A percentile compares a stretch with the other conserved stretches of the same genome.
Conservation (phyloP, 2,797 vertebrate species). For the Phoebastria nigripes region DNA sequence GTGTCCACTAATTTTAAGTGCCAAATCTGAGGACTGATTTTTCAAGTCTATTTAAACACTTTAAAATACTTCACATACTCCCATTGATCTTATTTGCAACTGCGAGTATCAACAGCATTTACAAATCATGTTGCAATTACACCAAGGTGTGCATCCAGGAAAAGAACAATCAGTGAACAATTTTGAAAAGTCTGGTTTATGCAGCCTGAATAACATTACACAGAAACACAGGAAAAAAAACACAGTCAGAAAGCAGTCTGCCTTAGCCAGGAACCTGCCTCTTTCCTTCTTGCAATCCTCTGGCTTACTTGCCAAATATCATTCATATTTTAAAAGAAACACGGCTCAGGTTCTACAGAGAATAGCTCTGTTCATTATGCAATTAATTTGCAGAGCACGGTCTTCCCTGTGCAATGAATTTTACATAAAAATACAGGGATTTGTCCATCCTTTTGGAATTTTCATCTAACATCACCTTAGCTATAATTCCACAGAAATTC, state of each 20-base stretch:
- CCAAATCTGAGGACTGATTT: not conserved
- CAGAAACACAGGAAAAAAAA: not conserved
- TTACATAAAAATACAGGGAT: not conserved
- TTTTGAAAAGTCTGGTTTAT: not conserved
- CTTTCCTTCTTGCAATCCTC: not conserved
- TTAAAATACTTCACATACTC: not conserved
- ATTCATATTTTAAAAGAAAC: not conserved
- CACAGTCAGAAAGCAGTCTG: not conserved
- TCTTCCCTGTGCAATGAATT: not conserved
- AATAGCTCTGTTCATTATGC: not conserved
- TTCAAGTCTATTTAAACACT: not conserved
- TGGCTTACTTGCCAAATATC: not conserved
- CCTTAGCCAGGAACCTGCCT: not conserved
- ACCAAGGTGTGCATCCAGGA: not conserved
- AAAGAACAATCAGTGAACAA: not conserved
- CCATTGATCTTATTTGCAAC: not conserved
- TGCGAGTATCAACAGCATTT: not conserved
- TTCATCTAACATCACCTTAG: not conserved
- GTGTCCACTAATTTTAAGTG: not conserved
- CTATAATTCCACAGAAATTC: not conserved
- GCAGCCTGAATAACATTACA: not conserved
- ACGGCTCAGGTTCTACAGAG: not conserved
- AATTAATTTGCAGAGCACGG: not conserved
- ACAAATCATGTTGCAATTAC: not conserved
- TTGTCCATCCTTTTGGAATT: not conserved